Percentiles rank a stretch among this genome's conserved stretches.
Evolutionary conservation across 2,888 invertebrate genomes (phyloP).

Genomic region (Xylota sylvarum): DNA sequence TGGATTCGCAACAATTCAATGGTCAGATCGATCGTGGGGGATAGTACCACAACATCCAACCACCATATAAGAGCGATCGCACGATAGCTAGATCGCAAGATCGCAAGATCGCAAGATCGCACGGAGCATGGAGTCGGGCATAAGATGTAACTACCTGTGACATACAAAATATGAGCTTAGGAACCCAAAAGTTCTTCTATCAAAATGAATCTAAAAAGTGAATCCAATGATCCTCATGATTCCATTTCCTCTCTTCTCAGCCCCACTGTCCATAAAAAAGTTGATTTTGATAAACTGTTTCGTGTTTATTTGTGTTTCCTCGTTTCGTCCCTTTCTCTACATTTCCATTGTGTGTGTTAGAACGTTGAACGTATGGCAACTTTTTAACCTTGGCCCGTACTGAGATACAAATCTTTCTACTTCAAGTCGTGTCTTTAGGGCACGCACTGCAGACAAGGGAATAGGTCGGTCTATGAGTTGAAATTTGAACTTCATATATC

Average conservation of each 20-base stretch:
- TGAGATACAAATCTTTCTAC: slow-evolving; percentile 64
- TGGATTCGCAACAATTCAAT: too few relatives aligned
- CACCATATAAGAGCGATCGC: too few relatives aligned
- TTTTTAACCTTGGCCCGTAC: slow-evolving; percentile 66
- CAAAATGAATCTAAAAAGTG: too few relatives aligned
- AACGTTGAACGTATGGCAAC: slow-evolving; percentile 54
- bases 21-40: too few relatives aligned
- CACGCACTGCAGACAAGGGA: slow-evolving; percentile 50
- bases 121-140: too few relatives aligned
- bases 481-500: slow-evolving; percentile 57
- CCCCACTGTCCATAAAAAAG: slow-evolving; percentile 33
- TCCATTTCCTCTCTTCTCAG: slow-evolving; percentile 10
- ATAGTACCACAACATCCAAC: too few relatives aligned
- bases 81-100: too few relatives aligned
- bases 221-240: background rate
- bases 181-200: too few relatives aligned
- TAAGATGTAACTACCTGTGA: too few relatives aligned
- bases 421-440: slow-evolving; percentile 63
- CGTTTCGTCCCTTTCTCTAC: slow-evolving; percentile 15
- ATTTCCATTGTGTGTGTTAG: slow-evolving; percentile 62
- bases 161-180: too few relatives aligned
- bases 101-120: too few relatives aligned
- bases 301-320: slow-evolving; percentile 38
- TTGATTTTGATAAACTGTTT: slow-evolving; percentile 27
- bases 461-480: slow-evolving; percentile 47